These are phyloP conservation scores for Uria lomvia DNA, from an alignment of 2,113 vertebrate species.

Conservation along the genomic window DNA sequence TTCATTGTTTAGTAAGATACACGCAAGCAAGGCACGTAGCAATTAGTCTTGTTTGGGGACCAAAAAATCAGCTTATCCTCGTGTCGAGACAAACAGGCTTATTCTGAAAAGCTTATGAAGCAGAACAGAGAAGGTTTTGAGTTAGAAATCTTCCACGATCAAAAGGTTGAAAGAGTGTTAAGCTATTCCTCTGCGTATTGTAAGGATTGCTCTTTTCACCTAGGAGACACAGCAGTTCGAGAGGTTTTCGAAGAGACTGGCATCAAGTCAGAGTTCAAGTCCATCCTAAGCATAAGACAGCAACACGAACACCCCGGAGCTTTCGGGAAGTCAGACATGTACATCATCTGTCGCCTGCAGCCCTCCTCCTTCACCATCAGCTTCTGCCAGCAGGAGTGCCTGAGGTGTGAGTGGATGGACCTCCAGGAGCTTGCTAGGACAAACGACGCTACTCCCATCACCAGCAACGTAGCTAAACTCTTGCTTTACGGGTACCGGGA, in stretches of 20 bases:
- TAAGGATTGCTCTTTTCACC: not conserved
- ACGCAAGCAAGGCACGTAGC: not conserved
- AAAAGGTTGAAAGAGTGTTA: not conserved
- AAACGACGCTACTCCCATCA: conserved; percentile 80
- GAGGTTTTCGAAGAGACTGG: conserved; percentile 96
- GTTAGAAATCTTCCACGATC: not conserved
- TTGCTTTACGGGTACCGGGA: conserved; percentile 80
- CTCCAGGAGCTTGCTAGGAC: conserved; percentile 75
- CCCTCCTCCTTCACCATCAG: conserved; percentile 82
- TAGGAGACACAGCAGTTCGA: conserved; percentile 87
- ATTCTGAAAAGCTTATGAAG: not conserved
- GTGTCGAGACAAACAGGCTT: not conserved
- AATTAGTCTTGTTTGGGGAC: not conserved
- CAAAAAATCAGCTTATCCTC: not conserved
- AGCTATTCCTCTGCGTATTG: not conserved
- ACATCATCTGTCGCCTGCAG: conserved; percentile 87
- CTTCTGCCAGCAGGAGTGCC: conserved; percentile 88
- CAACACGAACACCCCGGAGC: conserved; percentile 88
- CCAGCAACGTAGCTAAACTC: conserved; percentile 80
- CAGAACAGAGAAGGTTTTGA: not conserved
- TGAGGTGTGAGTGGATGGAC: conserved; percentile 88
- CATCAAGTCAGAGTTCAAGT: conserved; percentile 86
- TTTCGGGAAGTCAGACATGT: conserved; percentile 92
- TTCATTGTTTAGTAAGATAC: not conserved
- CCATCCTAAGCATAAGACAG: conserved; percentile 90